phyloP scores from a whole-genome alignment of 2,888 invertebrate genomes.

The Resseliella maxima region DNA sequence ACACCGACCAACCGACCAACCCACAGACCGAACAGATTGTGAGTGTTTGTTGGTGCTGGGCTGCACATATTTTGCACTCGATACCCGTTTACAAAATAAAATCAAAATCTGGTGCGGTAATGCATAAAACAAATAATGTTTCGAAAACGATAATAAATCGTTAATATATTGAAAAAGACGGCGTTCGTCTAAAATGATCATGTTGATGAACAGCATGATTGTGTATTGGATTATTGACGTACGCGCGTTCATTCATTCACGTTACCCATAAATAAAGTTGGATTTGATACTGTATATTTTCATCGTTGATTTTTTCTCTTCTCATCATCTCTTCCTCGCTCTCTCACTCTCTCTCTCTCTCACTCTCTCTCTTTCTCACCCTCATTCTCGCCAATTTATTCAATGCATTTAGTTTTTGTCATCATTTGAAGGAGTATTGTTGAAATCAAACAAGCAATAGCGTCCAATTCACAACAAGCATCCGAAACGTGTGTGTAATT shows the following conservation, averaged over 20 bases:
- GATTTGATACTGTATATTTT: background rate
- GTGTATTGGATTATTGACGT: conserved; percentile 38
- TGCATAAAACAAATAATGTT: conserved; percentile 43
- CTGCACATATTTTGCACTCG: background rate
- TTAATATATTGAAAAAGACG: conserved; percentile 47
- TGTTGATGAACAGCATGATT: conserved; percentile 21
- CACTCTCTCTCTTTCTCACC: too few species aligned
- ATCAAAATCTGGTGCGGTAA: conserved; percentile 19
- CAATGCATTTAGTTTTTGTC: background rate
- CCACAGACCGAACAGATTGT: background rate
- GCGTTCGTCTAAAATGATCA: conserved; percentile 13
- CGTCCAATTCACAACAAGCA: background rate
- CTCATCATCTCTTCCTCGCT: background rate
- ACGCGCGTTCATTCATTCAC: background rate
- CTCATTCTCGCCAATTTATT: too few species aligned
- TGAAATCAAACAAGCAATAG: conserved; percentile 37
- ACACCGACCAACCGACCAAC: background rate
- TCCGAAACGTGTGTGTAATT: conserved; percentile 7
- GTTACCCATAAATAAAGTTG: background rate
- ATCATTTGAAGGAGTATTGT: background rate
- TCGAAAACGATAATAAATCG: conserved; percentile 49
- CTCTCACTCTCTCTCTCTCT: too few species aligned
- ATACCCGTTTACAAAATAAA: conserved; percentile 10
- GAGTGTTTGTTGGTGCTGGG: background rate
- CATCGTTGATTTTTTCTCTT: background rate